Percentiles rank a stretch among this genome's conserved stretches.
These are phyloP conservation scores for Endotricha flammealis DNA, from an alignment of 2,888 invertebrate genomes.

Conservation along the genomic window DNA sequence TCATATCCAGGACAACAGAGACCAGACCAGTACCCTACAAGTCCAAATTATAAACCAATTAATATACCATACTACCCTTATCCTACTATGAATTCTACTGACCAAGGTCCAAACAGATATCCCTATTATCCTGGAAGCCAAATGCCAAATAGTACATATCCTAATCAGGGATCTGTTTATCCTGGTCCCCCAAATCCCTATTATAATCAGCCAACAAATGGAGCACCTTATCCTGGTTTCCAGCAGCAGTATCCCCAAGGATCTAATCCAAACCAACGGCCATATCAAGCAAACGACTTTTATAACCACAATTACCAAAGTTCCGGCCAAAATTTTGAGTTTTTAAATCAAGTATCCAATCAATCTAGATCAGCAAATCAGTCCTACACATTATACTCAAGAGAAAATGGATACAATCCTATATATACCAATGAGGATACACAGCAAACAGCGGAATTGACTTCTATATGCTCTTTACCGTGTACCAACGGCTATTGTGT, in stretches of 20 bases:
- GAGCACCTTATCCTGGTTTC: background rate
- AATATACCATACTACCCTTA: no score
- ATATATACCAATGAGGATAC: slow-evolving; percentile 13
- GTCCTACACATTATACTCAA: background rate
- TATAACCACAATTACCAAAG: background rate
- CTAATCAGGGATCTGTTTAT: background rate
- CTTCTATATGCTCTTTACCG: slow-evolving; percentile 73
- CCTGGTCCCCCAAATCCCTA: no score
- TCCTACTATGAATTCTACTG: no score
- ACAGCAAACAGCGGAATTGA: slow-evolving; percentile 12
- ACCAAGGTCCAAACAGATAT: no score
- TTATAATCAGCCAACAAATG: no score
- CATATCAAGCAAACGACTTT: background rate
- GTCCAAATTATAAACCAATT: no score
- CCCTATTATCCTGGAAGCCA: no score
- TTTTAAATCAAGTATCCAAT: slow-evolving; percentile 1
- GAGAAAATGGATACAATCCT: slow-evolving; percentile 8
- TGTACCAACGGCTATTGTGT: slow-evolving; percentile 85
- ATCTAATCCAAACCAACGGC: background rate
- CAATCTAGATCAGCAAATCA: background rate
- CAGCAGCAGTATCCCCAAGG: background rate
- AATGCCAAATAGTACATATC: background rate
- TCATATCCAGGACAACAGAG: background rate
- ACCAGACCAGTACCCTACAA: background rate
- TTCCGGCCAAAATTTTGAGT: background rate